These are phyloP conservation scores for Paralinhomoeus sp. DNA, from an alignment of 2,888 invertebrate genomes.

Conservation along the genomic window DNA sequence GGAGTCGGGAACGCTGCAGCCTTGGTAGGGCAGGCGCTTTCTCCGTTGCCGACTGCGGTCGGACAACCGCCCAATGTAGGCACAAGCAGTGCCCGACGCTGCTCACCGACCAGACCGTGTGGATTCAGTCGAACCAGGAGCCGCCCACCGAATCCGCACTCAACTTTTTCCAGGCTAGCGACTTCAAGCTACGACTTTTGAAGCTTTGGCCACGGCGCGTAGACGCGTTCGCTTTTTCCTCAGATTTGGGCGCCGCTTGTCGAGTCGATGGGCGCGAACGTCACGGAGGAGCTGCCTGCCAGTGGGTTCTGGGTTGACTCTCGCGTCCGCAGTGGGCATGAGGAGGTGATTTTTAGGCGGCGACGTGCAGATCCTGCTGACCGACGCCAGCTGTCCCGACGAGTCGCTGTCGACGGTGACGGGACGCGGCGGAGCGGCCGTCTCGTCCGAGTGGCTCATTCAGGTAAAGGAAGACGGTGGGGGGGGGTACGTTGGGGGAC, in stretches of 20 bases:
- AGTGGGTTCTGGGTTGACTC: not conserved
- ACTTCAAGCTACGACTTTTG: too few species aligned
- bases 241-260: conserved; percentile 21
- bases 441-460: conserved; percentile 26
- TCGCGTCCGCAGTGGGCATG: too few species aligned
- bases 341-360: conserved; percentile 9
- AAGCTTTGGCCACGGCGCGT: too few species aligned
- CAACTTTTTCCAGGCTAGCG: conserved; percentile 9
- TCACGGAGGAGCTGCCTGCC: conserved; percentile 6
- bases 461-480: too few species aligned
- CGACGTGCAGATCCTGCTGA: conserved; percentile 23
- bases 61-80: too few species aligned
- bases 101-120: conserved; percentile 11
- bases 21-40: not conserved
- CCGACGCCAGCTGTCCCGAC: conserved; percentile 24
- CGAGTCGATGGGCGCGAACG: conserved; percentile 14
- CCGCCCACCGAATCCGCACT: conserved; percentile 4
- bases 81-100: conserved; percentile 10
- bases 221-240: too few species aligned
- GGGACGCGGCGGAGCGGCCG: conserved; percentile 13
- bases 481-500: too few species aligned
- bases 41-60: too few species aligned
- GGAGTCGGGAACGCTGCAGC: not conserved
- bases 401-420: conserved; percentile 16
- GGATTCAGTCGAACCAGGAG: conserved; percentile 10